A percentile compares a stretch with the other conserved stretches of the same genome.
Conservation (phyloP, 1,140 invertebrate genomes). For the Onthophagus taurus region DNA sequence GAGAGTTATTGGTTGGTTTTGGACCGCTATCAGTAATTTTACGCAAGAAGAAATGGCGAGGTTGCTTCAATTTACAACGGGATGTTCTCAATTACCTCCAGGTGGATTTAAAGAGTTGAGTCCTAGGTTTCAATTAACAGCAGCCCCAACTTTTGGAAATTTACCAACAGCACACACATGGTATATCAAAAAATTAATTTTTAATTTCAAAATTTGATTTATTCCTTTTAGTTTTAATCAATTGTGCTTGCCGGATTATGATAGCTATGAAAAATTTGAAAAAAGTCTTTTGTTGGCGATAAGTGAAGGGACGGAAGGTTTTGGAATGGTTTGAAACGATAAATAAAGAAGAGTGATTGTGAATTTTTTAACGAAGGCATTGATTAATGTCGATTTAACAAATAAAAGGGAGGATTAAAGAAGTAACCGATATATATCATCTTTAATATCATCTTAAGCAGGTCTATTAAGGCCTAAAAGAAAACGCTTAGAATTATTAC, state of each 20-base stretch:
- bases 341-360: no score
- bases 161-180: conserved; percentile 90
- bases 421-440: no score
- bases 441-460: no score
- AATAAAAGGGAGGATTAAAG: no score
- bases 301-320: conserved; percentile 91
- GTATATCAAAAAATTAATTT: conserved; percentile 40
- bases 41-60: conserved; percentile 89
- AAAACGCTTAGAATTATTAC: no score
- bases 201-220: conserved; percentile 11
- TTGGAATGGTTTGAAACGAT: conserved; percentile 85
- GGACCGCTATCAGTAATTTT: conserved; percentile 86
- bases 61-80: conserved; percentile 90
- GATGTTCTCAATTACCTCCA: conserved; percentile 82
- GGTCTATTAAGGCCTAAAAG: no score
- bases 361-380: no score
- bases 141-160: conserved; percentile 79
- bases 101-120: conserved; percentile 81
- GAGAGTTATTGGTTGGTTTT: conserved; percentile 85
- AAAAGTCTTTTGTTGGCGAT: conserved; percentile 82
- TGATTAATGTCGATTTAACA: no score
- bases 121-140: conserved; percentile 84
- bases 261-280: conserved; percentile 88
- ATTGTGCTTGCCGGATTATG: conserved; percentile 89
- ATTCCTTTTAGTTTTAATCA: conserved; percentile 79